phyloP scores from a whole-genome alignment of 2,113 vertebrate species.

The Dipodomys merriami region DNA sequence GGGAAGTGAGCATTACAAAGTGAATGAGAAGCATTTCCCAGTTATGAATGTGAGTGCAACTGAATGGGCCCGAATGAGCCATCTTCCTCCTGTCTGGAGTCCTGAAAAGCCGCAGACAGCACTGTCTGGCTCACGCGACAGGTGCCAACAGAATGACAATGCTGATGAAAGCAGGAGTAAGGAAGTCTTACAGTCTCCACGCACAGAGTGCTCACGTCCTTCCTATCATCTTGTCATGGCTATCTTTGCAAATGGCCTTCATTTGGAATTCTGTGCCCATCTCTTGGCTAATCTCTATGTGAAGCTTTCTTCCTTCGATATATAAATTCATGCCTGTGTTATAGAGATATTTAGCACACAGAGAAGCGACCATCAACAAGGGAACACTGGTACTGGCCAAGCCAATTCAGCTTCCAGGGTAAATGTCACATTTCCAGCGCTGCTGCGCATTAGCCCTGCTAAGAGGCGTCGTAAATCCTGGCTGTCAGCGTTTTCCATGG shows the following conservation, averaged over 20 bases:
- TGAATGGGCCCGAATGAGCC: background rate
- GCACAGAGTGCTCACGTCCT: slow-evolving; percentile 1
- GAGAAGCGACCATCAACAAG: background rate
- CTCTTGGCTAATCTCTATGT: background rate
- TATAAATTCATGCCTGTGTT: background rate
- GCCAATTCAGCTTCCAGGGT: background rate
- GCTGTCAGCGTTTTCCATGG: slow-evolving; percentile 80
- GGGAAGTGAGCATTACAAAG: background rate
- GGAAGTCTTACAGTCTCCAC: slow-evolving; percentile 9
- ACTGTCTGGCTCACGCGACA: background rate
- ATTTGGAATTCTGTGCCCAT: background rate
- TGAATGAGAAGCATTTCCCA: background rate
- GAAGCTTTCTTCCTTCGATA: background rate
- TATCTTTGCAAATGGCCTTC: background rate
- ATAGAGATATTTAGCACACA: background rate
- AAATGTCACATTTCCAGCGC: slow-evolving; percentile 31
- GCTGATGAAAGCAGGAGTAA: slow-evolving; percentile 27
- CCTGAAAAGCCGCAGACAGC: background rate
- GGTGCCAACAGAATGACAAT: slow-evolving; percentile 35
- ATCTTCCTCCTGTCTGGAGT: background rate
- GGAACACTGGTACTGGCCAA: background rate
- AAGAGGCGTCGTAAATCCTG: slow-evolving; percentile 69
- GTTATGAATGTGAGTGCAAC: background rate
- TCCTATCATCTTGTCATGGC: background rate
- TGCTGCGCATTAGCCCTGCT: slow-evolving; percentile 73